Base-by-base conservation (phyloP, 1,140 invertebrate species). In the Drosophila nikananu region DNA sequence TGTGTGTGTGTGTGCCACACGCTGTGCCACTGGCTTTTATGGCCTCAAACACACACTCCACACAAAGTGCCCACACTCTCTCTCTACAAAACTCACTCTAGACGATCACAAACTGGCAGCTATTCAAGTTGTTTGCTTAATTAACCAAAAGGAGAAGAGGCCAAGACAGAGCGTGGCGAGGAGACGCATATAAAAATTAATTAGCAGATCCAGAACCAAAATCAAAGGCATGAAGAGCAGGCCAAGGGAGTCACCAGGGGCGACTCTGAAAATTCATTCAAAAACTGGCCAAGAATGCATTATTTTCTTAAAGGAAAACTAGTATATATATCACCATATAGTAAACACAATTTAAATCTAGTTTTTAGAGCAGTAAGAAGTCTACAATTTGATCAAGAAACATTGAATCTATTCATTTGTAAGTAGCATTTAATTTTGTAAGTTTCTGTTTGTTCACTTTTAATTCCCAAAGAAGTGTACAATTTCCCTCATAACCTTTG, bases 111-210 rank as follows among this genome's bases (percentile, higher is more conserved):
- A 67, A 46, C 30, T n/a, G 46, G 32, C 71, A 71, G 67, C 70
- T 75, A 81, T 81, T 80, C 74, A 64, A 83, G 86, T 81, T 89
- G 81, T 81, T 79, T 90, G 68, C 81, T 89, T 89, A 89, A 89
- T 89, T 89, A 89, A 89, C 70, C 59, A 81, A 30, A 76, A 76
- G 72, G 63, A 23, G 86, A 81, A 84, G 84, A 76, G 46, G 49
- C 68, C 25, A 32, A 23, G 44, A 21, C 25, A 72, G 68, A 84
- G 84, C 86, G 81, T 90, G 72, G 70, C 80, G 68, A 78, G 74
- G 77, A 83, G 72, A 63, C 73, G 84, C 66, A 84, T 83, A 84
- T 87, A 78, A 87, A 87, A 87, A 87, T 89, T 89, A 89, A 89
- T 89, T 89, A 89, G 70, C 77, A 84, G 65, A 74, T 35, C 67